A percentile compares a stretch with the other conserved stretches of the same genome.
phyloP scores from a whole-genome alignment of 2,888 invertebrate genomes.

The Steinernema hermaphroditum region DNA sequence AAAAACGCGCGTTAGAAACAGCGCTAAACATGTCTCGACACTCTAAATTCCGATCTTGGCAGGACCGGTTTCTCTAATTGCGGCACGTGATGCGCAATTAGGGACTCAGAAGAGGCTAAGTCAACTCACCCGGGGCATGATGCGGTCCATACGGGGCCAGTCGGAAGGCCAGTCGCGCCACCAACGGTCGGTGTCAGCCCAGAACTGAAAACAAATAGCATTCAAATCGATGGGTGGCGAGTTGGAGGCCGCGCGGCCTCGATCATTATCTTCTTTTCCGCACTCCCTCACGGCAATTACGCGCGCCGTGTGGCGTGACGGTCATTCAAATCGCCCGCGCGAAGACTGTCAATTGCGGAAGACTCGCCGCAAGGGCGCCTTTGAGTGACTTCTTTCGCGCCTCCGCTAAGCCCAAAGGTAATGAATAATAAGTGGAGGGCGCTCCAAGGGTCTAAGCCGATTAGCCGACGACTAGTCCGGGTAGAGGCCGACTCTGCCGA shows the following conservation, averaged over 20 bases:
- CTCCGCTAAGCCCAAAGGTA: constrained; percentile 5
- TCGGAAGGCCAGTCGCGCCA: constrained; percentile 65
- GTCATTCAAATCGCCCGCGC: background rate
- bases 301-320: constrained; percentile 7
- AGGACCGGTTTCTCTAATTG: no score
- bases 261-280: constrained; percentile 32
- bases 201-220: constrained; percentile 53
- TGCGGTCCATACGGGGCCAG: constrained; percentile 64
- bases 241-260: constrained; percentile 15
- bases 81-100: no score
- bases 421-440: constrained; percentile 7
- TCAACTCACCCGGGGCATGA: constrained; percentile 64
- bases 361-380: background rate
- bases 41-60: no score
- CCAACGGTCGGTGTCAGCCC: constrained; percentile 60
- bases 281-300: constrained; percentile 11
- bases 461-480: constrained; percentile 10
- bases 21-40: no score
- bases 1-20: constrained; percentile 34
- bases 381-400: background rate
- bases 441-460: background rate
- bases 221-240: constrained; percentile 30
- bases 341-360: constrained; percentile 26
- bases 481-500: background rate
- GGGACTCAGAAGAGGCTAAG: no score